phyloP scores from a whole-genome alignment of 2,113 vertebrate species.

The Anhinga rufa region DNA sequence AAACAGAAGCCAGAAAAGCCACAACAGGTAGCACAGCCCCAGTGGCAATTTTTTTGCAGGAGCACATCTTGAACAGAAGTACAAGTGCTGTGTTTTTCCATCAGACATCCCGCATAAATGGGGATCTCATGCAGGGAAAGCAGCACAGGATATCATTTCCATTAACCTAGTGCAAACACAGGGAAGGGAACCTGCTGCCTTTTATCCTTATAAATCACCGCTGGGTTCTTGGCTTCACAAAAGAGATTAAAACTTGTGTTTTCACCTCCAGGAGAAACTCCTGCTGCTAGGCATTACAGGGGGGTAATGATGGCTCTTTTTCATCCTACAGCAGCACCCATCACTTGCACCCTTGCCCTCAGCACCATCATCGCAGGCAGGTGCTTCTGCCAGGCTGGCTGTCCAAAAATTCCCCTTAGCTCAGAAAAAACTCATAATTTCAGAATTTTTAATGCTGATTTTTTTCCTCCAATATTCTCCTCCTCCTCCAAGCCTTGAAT shows the following conservation, averaged over 20 bases:
- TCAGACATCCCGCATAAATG: rapidly evolving
- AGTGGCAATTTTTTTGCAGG: neutral
- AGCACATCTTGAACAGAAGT: neutral
- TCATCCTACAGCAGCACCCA: neutral
- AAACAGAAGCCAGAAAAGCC: neutral
- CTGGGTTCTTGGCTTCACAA: neutral
- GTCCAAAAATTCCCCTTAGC: neutral
- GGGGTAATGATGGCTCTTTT: neutral
- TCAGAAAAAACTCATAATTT: neutral
- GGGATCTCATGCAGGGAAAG: neutral
- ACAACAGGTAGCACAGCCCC: neutral
- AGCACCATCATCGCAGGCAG: neutral
- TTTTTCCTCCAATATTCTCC: neutral
- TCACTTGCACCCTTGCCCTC: neutral
- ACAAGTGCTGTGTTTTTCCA: neutral
- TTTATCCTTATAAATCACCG: neutral
- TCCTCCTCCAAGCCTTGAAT: constrained; percentile 14
- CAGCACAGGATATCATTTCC: neutral
- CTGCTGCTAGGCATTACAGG: neutral
- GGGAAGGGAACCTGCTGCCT: neutral
- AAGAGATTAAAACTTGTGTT: neutral
- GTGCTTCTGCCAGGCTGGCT: neutral
- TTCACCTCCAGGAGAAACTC: neutral
- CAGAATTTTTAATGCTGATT: neutral
- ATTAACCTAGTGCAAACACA: neutral